Conservation (phyloP, 2,888 invertebrate genomes). For the Falcaria lacertinaria region DNA sequence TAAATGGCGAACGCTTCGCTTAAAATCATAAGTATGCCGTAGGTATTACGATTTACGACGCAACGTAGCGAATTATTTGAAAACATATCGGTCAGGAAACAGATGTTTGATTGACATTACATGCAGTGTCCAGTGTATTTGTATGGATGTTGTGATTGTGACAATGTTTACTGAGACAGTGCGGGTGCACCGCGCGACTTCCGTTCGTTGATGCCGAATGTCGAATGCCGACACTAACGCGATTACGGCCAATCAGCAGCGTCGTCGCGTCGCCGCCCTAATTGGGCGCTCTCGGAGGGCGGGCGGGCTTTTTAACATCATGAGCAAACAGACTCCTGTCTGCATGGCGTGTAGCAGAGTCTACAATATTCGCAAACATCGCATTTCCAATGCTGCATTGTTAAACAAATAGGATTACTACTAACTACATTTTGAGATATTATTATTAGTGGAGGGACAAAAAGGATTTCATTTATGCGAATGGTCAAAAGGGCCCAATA, state of each 20-base stretch:
- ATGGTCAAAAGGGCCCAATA: too few species aligned
- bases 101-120: neutral
- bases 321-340: conserved; percentile 55
- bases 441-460: too few species aligned
- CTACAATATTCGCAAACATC: neutral
- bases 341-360: neutral
- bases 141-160: conserved; percentile 8
- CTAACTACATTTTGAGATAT: neutral
- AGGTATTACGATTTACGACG: too few species aligned
- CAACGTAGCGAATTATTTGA: too few species aligned
- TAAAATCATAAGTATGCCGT: too few species aligned
- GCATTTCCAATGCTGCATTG: neutral
- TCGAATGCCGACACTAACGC: conserved; percentile 73
- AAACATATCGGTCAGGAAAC: too few species aligned
- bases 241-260: conserved; percentile 77
- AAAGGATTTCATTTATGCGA: too few species aligned
- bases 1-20: too few species aligned
- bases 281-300: conserved; percentile 73
- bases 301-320: conserved; percentile 69
- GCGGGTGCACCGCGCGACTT: conserved; percentile 22
- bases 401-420: neutral
- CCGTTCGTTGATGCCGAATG: conserved; percentile 22
- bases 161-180: conserved; percentile 23
- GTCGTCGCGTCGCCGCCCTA: conserved; percentile 73
- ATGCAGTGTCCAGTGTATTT: neutral